Conservation (phyloP, 2,113 vertebrate genomes). For the Prochilodus magdalenae region DNA sequence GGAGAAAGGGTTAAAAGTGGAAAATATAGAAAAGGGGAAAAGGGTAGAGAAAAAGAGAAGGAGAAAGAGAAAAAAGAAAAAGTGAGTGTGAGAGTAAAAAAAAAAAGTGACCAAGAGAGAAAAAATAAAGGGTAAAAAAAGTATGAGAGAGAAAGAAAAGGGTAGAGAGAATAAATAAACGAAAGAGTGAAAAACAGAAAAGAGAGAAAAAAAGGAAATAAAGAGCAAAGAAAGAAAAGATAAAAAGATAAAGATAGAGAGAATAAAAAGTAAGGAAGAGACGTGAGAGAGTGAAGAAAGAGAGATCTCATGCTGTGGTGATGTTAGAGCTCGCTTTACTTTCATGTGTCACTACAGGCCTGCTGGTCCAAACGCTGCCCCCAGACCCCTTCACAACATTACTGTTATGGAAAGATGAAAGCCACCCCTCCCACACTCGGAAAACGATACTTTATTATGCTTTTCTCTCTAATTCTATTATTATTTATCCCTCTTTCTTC, state of each 20-base stretch:
- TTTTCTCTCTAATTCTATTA: conserved; percentile 74
- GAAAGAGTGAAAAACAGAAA: not conserved
- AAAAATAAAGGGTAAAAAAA: conserved; percentile 10
- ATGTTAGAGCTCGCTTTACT: conserved; percentile 52
- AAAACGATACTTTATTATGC: conserved; percentile 76
- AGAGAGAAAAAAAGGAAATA: not conserved
- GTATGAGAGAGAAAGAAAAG: conserved; percentile 52
- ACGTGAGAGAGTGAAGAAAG: conserved; percentile 45
- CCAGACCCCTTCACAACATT: conserved; percentile 74
- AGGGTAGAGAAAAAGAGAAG: no score
- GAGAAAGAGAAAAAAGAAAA: no score
- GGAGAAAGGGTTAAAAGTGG: no score
- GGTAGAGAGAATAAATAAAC: not conserved
- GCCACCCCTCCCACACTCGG: conserved; percentile 52
- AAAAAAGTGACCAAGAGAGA: not conserved
- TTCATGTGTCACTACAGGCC: conserved; percentile 75
- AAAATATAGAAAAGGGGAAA: no score
- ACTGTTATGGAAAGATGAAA: conserved; percentile 80
- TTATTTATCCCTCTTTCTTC: conserved; percentile 79
- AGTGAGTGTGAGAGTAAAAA: conserved; percentile 46
- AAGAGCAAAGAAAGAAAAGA: not conserved
- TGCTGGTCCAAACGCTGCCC: conserved; percentile 70
- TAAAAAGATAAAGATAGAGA: not conserved
- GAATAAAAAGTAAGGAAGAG: conserved; percentile 8
- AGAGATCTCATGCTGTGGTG: conserved; percentile 10